Evolutionary conservation across 2,888 invertebrate species (phyloP).

Genomic region (Thelaira solivaga): DNA sequence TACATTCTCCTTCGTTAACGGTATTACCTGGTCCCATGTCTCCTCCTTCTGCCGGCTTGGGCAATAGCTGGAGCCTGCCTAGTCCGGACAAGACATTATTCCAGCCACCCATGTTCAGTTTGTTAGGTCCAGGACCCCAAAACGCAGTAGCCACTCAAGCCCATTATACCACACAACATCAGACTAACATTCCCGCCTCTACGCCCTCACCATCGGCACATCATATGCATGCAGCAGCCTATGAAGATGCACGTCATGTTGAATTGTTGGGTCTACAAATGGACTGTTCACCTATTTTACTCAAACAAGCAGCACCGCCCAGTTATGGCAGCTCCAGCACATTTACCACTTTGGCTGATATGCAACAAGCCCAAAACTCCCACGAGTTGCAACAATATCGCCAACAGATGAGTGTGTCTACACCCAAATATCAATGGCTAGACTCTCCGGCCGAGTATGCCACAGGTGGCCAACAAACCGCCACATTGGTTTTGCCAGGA

Average conservation of each 20-base stretch:
- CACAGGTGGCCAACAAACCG: constrained; percentile 76
- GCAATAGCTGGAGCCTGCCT: constrained; percentile 85
- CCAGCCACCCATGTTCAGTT: constrained; percentile 81
- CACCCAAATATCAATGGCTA: constrained; percentile 84
- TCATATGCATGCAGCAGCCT: constrained; percentile 65
- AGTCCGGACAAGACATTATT: constrained; percentile 82
- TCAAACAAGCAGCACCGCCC: constrained; percentile 83
- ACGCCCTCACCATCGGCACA: constrained; percentile 75
- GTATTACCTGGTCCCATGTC: constrained; percentile 78
- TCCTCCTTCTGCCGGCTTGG: constrained; percentile 80
- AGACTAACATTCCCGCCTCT: constrained; percentile 70
- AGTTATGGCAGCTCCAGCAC: constrained; percentile 80
- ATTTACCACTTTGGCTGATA: constrained; percentile 78
- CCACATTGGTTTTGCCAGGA: constrained; percentile 78
- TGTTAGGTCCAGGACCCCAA: constrained; percentile 81
- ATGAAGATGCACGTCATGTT: constrained; percentile 77
- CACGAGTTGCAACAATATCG: constrained; percentile 80
- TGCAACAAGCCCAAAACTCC: constrained; percentile 78
- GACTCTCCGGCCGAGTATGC: constrained; percentile 78
- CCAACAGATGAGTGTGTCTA: constrained; percentile 77
- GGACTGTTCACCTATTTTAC: constrained; percentile 79
- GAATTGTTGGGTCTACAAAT: constrained; percentile 81
- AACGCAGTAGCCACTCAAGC: constrained; percentile 78
- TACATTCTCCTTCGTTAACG: constrained; percentile 75
- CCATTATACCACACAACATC: constrained; percentile 78